These are phyloP conservation scores for Cataglyphis hispanica DNA, from an alignment of 1,140 invertebrate species.

Conservation along the genomic window DNA sequence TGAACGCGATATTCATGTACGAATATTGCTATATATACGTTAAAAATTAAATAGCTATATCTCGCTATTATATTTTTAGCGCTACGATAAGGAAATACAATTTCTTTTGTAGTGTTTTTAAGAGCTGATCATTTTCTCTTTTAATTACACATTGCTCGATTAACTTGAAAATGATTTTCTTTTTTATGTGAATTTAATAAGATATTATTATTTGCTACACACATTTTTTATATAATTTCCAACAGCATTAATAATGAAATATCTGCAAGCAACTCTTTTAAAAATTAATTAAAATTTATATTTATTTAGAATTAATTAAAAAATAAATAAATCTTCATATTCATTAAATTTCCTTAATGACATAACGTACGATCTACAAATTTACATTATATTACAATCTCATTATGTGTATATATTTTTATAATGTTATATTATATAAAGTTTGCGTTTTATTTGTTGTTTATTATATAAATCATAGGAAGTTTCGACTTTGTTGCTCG, in stretches of 20 bases:
- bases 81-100: neutral
- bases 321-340: neutral
- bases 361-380: neutral
- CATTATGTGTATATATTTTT: neutral
- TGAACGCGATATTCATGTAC: neutral
- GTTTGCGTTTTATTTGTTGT: neutral
- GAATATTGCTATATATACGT: neutral
- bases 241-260: neutral
- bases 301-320: neutral
- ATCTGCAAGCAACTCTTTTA: neutral
- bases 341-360: neutral
- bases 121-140: neutral
- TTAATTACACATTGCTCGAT: neutral
- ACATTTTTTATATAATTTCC: neutral
- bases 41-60: neutral
- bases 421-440: neutral
- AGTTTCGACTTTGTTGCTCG: neutral
- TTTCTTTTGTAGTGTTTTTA: neutral
- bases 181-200: neutral
- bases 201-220: neutral
- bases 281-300: neutral
- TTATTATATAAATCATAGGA: constrained; percentile 26
- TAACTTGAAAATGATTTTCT: constrained; percentile 1
- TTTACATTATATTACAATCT: neutral
- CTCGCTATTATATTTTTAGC: neutral